Evolutionary conservation across 2,888 invertebrate species (phyloP).

Genomic region (Zaprionus bogoriensis): DNA sequence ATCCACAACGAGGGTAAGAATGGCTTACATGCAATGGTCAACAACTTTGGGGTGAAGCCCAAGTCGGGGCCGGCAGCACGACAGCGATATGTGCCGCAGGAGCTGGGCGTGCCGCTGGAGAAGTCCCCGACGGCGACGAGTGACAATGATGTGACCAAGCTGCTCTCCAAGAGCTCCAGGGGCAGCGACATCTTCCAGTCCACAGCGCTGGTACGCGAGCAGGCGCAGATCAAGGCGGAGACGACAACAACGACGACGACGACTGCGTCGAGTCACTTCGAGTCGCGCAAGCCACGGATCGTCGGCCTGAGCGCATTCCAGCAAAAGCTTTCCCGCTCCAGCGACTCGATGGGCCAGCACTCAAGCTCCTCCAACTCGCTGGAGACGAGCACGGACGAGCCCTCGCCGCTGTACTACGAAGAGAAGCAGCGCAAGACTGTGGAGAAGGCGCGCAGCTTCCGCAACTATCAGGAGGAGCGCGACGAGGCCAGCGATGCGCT

Average conservation of each 20-base stretch:
- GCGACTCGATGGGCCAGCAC: slow-evolving; percentile 76
- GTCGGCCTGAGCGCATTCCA: slow-evolving; percentile 84
- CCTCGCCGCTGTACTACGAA: slow-evolving; percentile 64
- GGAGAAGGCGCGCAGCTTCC: slow-evolving; percentile 89
- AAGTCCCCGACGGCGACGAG: slow-evolving; percentile 5
- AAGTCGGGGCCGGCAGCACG: slow-evolving; percentile 84
- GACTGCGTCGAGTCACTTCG: slow-evolving; percentile 68
- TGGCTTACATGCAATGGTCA: slow-evolving; percentile 81
- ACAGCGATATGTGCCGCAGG: slow-evolving; percentile 85
- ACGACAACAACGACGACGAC: slow-evolving; percentile 36
- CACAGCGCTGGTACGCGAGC: slow-evolving; percentile 78
- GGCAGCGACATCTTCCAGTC: slow-evolving; percentile 80
- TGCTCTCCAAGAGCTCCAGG: slow-evolving; percentile 62
- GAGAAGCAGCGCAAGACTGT: slow-evolving; percentile 85
- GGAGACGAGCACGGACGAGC: slow-evolving; percentile 79
- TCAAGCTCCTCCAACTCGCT: slow-evolving; percentile 69
- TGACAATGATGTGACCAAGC: slow-evolving; percentile 43
- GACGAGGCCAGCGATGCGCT: slow-evolving; percentile 14
- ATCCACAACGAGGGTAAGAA: slow-evolving; percentile 84
- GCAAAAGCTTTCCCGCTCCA: slow-evolving; percentile 84
- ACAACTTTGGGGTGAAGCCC: slow-evolving; percentile 73
- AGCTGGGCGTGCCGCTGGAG: slow-evolving; percentile 80
- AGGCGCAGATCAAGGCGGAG: slow-evolving; percentile 53
- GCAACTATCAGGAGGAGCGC: slow-evolving; percentile 84
- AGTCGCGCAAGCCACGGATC: slow-evolving; percentile 83